A percentile compares a stretch with the other conserved stretches of the same genome.
phyloP scores from a whole-genome alignment of 2,888 invertebrate genomes.

The Polyploca ridens region DNA sequence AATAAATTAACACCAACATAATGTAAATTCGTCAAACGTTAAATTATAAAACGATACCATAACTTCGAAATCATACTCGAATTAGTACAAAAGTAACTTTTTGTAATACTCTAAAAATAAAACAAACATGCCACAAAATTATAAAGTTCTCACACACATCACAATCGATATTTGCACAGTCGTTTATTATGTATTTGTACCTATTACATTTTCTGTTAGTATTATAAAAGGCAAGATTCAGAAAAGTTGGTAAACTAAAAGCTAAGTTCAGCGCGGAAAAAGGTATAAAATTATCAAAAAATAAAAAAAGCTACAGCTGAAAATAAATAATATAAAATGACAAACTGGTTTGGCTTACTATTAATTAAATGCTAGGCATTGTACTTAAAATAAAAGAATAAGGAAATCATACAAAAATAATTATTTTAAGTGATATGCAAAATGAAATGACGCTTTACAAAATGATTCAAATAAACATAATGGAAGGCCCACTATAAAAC shows the following conservation, averaged over 20 bases:
- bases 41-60: conserved; percentile 25
- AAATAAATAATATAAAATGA: conserved; percentile 44
- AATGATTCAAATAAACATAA: conserved; percentile 43
- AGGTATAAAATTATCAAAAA: conserved; percentile 16
- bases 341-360: conserved; percentile 39
- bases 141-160: conserved; percentile 56
- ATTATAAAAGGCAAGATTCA: conserved; percentile 47
- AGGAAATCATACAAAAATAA: conserved; percentile 24
- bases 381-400: conserved; percentile 46
- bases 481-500: conserved; percentile 45
- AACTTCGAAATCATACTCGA: conserved; percentile 33
- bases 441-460: conserved; percentile 26
- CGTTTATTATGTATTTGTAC: conserved; percentile 38
- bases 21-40: conserved; percentile 56
- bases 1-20: conserved; percentile 77
- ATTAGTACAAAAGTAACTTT: conserved; percentile 27
- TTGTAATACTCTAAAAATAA: conserved; percentile 39
- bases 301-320: conserved; percentile 28
- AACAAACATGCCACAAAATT: conserved; percentile 57
- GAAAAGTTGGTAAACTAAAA: conserved; percentile 22
- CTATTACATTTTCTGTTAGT: conserved; percentile 27
- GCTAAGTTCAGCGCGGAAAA: conserved; percentile 17
- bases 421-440: conserved; percentile 26
- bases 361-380: conserved; percentile 30
- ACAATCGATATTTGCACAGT: conserved; percentile 52